A percentile compares a stretch with the other conserved stretches of the same genome.
Conservation (phyloP, 1,140 invertebrate genomes). For the Diorhabda sublineata region DNA sequence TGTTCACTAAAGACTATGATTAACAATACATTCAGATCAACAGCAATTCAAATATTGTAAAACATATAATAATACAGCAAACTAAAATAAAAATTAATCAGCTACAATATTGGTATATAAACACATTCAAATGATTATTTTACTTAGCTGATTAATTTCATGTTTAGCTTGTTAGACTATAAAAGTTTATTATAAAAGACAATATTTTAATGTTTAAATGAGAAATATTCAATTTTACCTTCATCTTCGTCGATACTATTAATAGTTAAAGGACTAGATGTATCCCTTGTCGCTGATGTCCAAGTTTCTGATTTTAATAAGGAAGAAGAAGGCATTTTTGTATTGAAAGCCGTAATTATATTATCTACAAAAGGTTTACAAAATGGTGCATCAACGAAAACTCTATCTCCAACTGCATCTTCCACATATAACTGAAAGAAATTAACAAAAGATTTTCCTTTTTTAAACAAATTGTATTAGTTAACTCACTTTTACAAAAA, state of each 20-base stretch:
- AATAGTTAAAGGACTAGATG: constrained; percentile 50
- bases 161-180: neutral
- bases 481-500: constrained; percentile 63
- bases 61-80: too few species aligned
- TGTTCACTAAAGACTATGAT: constrained; percentile 47
- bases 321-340: constrained; percentile 65
- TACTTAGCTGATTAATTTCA: neutral
- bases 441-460: neutral
- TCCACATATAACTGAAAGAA: constrained; percentile 80
- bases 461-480: neutral
- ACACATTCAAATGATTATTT: neutral
- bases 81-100: too few species aligned
- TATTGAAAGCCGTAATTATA: constrained; percentile 83
- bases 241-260: constrained; percentile 56
- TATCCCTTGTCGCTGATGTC: constrained; percentile 50
- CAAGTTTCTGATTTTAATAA: constrained; percentile 58
- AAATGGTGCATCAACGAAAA: constrained; percentile 90
- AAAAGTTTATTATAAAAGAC: constrained; percentile 14
- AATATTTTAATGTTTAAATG: constrained; percentile 9
- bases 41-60: too few species aligned
- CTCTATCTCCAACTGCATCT: constrained; percentile 85
- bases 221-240: constrained; percentile 28
- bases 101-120: too few species aligned
- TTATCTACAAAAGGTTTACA: constrained; percentile 92
- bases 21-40: too few species aligned